Evolutionary conservation across 2,888 invertebrate species (phyloP).

Genomic region (Protophormia terraenovae): DNA sequence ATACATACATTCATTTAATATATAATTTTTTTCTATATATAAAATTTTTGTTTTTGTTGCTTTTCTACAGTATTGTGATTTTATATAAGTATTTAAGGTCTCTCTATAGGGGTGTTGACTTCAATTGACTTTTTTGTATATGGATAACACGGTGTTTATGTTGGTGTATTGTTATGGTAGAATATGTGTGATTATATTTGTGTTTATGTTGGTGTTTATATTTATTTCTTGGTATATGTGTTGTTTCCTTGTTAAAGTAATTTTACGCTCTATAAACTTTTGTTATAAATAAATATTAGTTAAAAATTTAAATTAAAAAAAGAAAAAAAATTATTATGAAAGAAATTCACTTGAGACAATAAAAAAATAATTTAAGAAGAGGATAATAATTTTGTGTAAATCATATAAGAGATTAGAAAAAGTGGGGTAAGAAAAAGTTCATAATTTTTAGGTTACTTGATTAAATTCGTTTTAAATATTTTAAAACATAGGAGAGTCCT

Average conservation of each 20-base stretch:
- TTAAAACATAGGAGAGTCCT: no score
- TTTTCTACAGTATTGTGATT: not conserved
- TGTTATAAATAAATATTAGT: conserved; percentile 48
- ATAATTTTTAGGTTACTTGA: no score
- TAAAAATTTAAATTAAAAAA: conserved; percentile 56
- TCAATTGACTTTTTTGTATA: conserved; percentile 61
- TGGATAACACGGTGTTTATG: not conserved
- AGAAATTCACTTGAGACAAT: conserved; percentile 5
- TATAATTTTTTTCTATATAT: not conserved
- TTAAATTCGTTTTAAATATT: no score
- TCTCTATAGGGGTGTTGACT: conserved; percentile 64
- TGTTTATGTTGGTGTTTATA: not conserved
- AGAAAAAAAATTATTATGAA: not conserved
- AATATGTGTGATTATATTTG: not conserved
- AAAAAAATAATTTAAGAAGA: not conserved
- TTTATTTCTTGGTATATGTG: not conserved
- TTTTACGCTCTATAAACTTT: conserved; percentile 65
- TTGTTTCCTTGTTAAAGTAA: conserved; percentile 44
- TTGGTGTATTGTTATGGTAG: not conserved
- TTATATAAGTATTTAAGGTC: conserved; percentile 45
- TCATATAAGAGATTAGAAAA: no score
- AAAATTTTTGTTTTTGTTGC: not conserved
- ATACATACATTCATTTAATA: not conserved
- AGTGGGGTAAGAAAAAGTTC: no score
- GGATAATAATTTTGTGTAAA: no score